These are phyloP conservation scores for Sebastes baramenuke DNA, from an alignment of 2,797 vertebrate species.

Conservation along the genomic window DNA sequence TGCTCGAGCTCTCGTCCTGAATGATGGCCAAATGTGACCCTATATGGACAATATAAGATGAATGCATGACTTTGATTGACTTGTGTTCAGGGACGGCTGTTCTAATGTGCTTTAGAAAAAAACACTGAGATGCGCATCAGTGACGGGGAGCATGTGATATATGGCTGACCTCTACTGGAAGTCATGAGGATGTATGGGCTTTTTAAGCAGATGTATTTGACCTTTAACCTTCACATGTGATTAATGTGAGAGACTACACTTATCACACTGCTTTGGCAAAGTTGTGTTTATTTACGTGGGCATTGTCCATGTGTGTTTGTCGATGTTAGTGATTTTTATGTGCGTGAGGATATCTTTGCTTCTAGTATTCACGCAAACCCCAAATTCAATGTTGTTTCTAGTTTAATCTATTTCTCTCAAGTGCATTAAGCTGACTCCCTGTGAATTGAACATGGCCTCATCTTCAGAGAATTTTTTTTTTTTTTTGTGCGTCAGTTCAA, in stretches of 20 bases:
- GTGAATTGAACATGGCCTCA: slow-evolving; percentile 1
- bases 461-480: slow-evolving; percentile 4
- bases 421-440: not conserved
- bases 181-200: slow-evolving; percentile 48
- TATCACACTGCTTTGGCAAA: slow-evolving; percentile 13
- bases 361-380: not conserved
- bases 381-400: slow-evolving; percentile 4
- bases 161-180: slow-evolving; percentile 63
- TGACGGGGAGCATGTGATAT: slow-evolving; percentile 40
- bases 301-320: not conserved
- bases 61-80: slow-evolving; percentile 60
- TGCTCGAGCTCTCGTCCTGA: slow-evolving; percentile 29
- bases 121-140: slow-evolving; percentile 14
- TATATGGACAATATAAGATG: slow-evolving; percentile 27
- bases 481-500: not conserved
- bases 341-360: not conserved
- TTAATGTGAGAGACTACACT: slow-evolving; percentile 4
- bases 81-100: slow-evolving; percentile 43
- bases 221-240: slow-evolving; percentile 37
- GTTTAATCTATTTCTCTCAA: slow-evolving; percentile 8
- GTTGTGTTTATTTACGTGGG: not conserved
- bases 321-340: not conserved
- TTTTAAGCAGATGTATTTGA: slow-evolving; percentile 62
- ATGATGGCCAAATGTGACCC: slow-evolving; percentile 40
- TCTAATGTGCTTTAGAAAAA: slow-evolving; percentile 18